Evolutionary conservation across 1,140 invertebrate species (phyloP), one percentile per base, ranked within the genome.

Genomic region (Panonychus citri): DNA sequence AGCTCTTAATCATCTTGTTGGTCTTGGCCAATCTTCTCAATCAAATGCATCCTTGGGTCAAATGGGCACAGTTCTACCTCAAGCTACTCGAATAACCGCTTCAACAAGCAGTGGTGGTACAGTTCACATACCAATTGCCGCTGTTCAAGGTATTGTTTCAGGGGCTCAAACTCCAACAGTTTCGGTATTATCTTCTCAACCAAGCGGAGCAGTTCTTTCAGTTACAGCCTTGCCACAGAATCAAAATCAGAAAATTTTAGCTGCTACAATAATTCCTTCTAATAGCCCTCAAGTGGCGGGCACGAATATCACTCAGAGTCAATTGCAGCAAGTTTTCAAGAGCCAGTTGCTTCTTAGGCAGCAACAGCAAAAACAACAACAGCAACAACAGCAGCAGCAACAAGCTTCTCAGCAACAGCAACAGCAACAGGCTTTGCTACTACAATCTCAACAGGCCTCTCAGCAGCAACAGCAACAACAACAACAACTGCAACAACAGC

Each of bases 71-170:
- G 17, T 56, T 27, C 21, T 37, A n/a, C 15, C 54, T 17, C 48
- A 55, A 53, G 52, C 50, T 7, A 25, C 58, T 25, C 21, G 39
- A 21, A 30, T 53, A 59, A 42, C 62, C 53, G 53, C 58, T 12
- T 43, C 59, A 50, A 39, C 59, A 7, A n/a, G n/a, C n/a, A 50
- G 34, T 50, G 55, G 46, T 27, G 58, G 58, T 17, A 60, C 63
- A 42, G 54, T 54, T 21, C 27, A 54, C 21, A 57, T 59, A 24
- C 60, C 60, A 12, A 62, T 65, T 53, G n/a, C n/a, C n/a, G 66
- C 69, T 4, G 67, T 70, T 39, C 70, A 59, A 64, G 65, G 5
- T 66, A 67, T 34, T 65, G 65, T 8, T 64, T 68, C 37, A 17
- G 57, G 59, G 19, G 60, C 61, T 4, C 69, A 66, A 62, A 59